Conservation (phyloP, 2,113 vertebrate species). For the Grammomys surdaster region DNA sequence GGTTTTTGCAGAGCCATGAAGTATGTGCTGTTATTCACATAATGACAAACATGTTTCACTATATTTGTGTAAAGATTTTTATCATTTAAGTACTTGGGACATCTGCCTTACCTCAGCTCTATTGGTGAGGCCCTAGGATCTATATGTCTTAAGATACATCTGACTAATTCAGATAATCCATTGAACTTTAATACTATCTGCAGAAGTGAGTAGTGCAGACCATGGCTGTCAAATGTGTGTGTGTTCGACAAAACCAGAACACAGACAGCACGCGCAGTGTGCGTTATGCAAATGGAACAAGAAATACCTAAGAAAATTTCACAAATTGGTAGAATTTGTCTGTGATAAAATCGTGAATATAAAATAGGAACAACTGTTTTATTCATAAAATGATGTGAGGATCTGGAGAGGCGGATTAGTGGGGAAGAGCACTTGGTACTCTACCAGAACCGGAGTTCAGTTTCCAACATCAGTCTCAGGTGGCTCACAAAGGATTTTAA, state of each 20-base stretch:
- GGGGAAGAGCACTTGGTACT: background rate
- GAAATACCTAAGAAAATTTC: background rate
- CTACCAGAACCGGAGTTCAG: background rate
- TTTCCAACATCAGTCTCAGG: background rate
- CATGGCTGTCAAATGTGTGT: background rate
- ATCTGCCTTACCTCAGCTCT: background rate
- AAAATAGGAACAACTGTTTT: background rate
- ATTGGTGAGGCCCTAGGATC: background rate
- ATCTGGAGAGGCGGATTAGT: background rate
- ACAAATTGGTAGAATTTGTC: background rate
- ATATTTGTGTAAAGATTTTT: background rate
- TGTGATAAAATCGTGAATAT: background rate
- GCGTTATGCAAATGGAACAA: background rate
- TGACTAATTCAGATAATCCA: background rate
- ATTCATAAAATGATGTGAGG: background rate
- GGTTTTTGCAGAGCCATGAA: background rate
- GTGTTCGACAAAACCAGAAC: background rate
- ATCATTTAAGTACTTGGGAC: background rate
- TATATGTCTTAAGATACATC: background rate
- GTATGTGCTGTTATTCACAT: background rate
- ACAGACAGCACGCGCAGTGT: background rate
- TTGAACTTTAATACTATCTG: background rate
- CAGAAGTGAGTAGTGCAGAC: background rate
- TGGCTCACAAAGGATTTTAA: background rate
- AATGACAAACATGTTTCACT: background rate